Evolutionary conservation across 2,888 invertebrate species (phyloP).

Genomic region (Stegophylla sp.): DNA sequence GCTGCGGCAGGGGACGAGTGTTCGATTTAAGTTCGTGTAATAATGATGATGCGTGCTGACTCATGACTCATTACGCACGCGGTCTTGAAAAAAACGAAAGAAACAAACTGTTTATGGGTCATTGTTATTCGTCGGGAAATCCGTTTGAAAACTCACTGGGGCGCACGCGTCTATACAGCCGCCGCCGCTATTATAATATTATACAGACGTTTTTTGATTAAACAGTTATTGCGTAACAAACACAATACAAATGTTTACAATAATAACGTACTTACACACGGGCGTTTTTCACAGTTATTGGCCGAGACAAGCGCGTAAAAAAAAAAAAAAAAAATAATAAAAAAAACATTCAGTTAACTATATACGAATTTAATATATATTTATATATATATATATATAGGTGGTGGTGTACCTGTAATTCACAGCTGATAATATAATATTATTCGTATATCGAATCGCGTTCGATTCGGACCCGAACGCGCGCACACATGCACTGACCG

Average conservation of each 20-base stretch:
- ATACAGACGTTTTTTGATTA: background rate
- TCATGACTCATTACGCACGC: background rate
- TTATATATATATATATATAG: background rate
- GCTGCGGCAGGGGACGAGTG: no score
- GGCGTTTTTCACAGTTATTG: background rate
- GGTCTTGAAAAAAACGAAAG: background rate
- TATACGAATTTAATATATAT: background rate
- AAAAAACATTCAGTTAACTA: background rate
- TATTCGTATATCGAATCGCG: constrained; percentile 36
- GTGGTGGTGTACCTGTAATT: background rate
- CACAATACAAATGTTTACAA: background rate
- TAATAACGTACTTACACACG: background rate
- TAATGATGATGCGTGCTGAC: background rate
- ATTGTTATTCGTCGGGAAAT: background rate
- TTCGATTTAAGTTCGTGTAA: background rate
- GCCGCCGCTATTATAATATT: background rate
- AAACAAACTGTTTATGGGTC: background rate
- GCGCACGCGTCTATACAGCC: background rate
- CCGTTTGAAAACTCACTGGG: no score
- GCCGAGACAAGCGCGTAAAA: background rate
- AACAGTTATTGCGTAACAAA: background rate
- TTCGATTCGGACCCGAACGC: constrained; percentile 36
- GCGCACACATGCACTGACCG: constrained; percentile 29
- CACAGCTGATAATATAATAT: background rate
- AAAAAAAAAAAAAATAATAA: no score